Conservation (phyloP, 2,797 vertebrate genomes). For the Leptodactylus fallax region DNA sequence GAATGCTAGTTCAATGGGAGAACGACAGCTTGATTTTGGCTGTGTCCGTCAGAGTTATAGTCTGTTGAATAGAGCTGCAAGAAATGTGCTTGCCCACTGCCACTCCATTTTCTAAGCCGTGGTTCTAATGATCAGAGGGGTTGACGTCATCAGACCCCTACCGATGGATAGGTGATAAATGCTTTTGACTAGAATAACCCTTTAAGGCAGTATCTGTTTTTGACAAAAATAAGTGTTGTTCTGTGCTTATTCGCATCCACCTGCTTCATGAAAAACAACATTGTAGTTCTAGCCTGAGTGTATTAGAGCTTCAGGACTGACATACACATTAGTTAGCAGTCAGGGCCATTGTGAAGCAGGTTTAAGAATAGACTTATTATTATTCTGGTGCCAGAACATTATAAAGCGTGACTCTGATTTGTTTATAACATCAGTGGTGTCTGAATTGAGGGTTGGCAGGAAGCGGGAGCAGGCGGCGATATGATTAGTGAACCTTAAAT, state of each 20-base stretch:
- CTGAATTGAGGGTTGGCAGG: conserved; percentile 33
- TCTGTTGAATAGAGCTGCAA: not conserved
- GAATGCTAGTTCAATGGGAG: no score
- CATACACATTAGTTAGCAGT: not conserved
- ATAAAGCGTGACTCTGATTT: conserved; percentile 8
- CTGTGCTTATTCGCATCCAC: not conserved
- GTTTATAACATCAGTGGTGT: conserved; percentile 28
- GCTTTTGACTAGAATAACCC: not conserved
- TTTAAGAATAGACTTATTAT: conserved; percentile 12
- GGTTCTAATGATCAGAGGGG: no score
- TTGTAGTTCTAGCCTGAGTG: not conserved
- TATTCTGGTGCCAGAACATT: conserved; percentile 4
- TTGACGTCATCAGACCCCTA: not conserved
- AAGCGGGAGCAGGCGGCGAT: not conserved
- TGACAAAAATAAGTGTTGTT: not conserved
- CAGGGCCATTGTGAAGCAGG: not conserved
- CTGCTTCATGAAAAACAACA: not conserved
- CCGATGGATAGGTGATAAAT: not conserved
- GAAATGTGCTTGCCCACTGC: not conserved
- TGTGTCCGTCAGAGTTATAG: not conserved
- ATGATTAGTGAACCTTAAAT: conserved; percentile 36
- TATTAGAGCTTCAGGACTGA: not conserved
- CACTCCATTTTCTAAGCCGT: not conserved
- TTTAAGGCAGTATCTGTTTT: not conserved
- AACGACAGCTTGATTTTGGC: no score